Conservation (phyloP, 2,113 vertebrate species). For the Lophochroa leadbeateri region DNA sequence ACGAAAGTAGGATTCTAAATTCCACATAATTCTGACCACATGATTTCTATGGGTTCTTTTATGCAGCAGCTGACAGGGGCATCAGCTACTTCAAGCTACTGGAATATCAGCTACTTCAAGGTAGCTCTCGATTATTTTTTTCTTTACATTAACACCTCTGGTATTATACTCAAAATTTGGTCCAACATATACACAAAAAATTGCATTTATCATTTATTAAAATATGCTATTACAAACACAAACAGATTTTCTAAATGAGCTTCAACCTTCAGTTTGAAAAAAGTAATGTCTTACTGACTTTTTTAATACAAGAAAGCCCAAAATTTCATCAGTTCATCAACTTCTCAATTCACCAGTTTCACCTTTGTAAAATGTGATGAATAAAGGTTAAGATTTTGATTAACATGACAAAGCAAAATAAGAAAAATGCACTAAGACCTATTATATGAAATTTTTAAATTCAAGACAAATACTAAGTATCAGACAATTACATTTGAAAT, state of each 20-base stretch:
- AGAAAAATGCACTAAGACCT: background rate
- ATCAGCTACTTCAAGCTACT: background rate
- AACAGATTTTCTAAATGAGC: background rate
- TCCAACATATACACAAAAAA: background rate
- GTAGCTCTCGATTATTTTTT: background rate
- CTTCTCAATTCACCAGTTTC: background rate
- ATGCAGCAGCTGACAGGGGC: background rate
- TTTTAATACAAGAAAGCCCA: background rate
- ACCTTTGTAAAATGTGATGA: background rate
- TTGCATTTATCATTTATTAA: background rate
- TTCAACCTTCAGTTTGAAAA: background rate
- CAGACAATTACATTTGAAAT: background rate
- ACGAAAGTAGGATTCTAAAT: background rate
- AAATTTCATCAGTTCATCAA: background rate
- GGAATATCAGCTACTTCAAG: background rate
- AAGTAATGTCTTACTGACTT: background rate
- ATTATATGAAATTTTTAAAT: background rate
- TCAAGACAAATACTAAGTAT: background rate
- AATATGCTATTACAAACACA: background rate
- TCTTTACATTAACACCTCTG: background rate
- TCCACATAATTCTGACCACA: background rate
- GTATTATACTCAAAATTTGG: background rate
- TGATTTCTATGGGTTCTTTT: background rate
- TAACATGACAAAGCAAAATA: background rate
- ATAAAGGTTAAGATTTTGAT: background rate